Evolutionary conservation across 2,888 invertebrate species (phyloP).

Genomic region (Hartigia nigra): DNA sequence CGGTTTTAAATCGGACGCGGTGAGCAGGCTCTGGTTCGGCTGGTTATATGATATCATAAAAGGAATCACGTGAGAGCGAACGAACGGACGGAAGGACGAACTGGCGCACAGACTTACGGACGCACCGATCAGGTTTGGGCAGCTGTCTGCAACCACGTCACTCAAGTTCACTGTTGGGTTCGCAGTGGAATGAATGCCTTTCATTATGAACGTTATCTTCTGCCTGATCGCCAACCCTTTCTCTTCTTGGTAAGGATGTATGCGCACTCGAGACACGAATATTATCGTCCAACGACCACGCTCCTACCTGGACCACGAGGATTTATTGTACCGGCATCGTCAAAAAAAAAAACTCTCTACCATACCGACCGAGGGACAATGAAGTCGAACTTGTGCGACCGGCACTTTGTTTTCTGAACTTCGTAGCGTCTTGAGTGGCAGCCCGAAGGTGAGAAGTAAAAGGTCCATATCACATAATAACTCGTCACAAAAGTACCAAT

Average conservation of each 20-base stretch:
- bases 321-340: constrained; percentile 3
- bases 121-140: constrained; percentile 63
- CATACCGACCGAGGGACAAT: not conserved
- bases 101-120: constrained; percentile 45
- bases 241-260: constrained; percentile 30
- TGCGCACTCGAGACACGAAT: constrained; percentile 20
- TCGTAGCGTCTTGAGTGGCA: not conserved
- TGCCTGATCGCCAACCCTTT: constrained; percentile 53
- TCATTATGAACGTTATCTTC: constrained; percentile 63
- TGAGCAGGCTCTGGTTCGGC: constrained; percentile 44
- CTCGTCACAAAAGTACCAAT: not conserved
- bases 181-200: constrained; percentile 62
- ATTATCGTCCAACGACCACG: constrained; percentile 40
- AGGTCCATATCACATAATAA: not conserved
- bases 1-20: constrained; percentile 18
- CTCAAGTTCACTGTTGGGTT: constrained; percentile 61
- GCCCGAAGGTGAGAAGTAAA: not conserved
- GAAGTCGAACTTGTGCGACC: not conserved
- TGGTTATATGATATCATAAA: constrained; percentile 63
- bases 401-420: not conserved
- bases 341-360: not conserved
- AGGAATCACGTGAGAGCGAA: constrained; percentile 57
- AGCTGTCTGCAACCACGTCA: constrained; percentile 65
- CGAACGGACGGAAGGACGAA: constrained; percentile 29
- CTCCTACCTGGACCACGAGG: constrained; percentile 6